Base-by-base conservation (phyloP, 2,113 vertebrate species). In the Myrmophylax atrothorax region DNA sequence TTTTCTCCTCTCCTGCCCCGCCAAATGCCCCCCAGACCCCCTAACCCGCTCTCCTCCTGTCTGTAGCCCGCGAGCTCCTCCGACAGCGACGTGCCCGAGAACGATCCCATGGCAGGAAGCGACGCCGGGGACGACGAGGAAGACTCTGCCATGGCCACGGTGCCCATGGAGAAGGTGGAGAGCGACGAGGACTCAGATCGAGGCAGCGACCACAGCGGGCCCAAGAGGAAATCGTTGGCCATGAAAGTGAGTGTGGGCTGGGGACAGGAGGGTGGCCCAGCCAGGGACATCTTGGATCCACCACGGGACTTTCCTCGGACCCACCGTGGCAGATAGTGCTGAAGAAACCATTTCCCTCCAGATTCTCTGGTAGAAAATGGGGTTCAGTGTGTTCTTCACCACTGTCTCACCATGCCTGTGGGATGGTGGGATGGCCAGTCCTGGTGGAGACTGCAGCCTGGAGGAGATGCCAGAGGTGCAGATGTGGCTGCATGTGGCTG, bases 11-110 rank as follows among this genome's bases (percentile, higher is more conserved):
- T 59, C 18, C 52, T 37, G 44, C 17, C 19, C n/a, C 37, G 2
- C 1, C 3, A 12, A 3, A 0, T 2, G 5, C 2, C 17, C 55
- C 14, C 0, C 4, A 3, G 18, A 12, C 28, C 53, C 69, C 69
- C 6, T 58, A 46, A 74, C 64, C 38, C 0, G 1, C n/a, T 53
- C 50, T 75, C 3, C 2, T 59, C 52, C 89, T 33, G 56, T 52
- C 63, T 42, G 31, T 26, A 98, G 99, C 98, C 99, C 1, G 98
- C 97, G 1, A 99, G 99, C 94, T 99, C 99, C 31, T 99, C 99
- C 0, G 99, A 99, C 95, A 99, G 99, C 0, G 99, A 99, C 18
- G 97, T 96, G 8, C 96, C 98, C 0, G 98, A 98, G 53, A 98
- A 98, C 1, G 98, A 99, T 63, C 98, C 97, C 0, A 97, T 96